Percentiles rank a stretch among this genome's conserved stretches.
These are phyloP conservation scores for Cryptotermes secundus DNA, from an alignment of 1,140 invertebrate genomes.

Conservation along the genomic window DNA sequence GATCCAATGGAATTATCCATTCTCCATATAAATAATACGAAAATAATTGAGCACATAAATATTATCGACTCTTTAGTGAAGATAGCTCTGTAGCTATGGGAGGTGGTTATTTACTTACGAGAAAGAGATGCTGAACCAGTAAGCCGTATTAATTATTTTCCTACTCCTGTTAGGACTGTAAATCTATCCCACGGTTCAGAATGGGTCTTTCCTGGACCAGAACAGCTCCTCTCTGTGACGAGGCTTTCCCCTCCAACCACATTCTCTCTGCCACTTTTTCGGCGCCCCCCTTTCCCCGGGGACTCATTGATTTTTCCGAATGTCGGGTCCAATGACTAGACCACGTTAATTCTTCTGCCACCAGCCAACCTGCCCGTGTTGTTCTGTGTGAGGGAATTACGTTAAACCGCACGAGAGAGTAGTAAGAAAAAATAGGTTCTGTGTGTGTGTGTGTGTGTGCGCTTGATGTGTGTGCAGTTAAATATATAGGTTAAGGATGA, in stretches of 20 bases:
- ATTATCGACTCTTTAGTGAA: too few species aligned
- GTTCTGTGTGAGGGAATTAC: neutral
- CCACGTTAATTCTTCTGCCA: neutral
- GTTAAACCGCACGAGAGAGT: neutral
- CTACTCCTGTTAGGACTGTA: neutral
- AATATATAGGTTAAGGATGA: neutral
- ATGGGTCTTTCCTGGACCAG: neutral
- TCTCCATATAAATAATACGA: too few species aligned
- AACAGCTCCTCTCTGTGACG: neutral
- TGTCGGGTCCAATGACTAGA: neutral
- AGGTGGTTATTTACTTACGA: too few species aligned
- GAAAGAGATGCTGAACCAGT: too few species aligned
- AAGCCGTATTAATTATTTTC: too few species aligned
- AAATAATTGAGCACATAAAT: too few species aligned
- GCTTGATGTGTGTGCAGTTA: neutral
- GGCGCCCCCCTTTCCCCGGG: neutral
- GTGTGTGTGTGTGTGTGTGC: neutral
- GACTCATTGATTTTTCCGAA: slow-evolving; percentile 17
- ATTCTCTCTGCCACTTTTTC: slow-evolving; percentile 5
- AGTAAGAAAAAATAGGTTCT: neutral
- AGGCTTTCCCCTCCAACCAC: neutral
- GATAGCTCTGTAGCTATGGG: too few species aligned
- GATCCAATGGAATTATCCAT: too few species aligned
- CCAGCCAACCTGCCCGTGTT: neutral
- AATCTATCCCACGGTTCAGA: neutral